Evolutionary conservation across 92 coral and sea anemone genomes (phyloP).

Genomic region (Heliopora coerulea): DNA sequence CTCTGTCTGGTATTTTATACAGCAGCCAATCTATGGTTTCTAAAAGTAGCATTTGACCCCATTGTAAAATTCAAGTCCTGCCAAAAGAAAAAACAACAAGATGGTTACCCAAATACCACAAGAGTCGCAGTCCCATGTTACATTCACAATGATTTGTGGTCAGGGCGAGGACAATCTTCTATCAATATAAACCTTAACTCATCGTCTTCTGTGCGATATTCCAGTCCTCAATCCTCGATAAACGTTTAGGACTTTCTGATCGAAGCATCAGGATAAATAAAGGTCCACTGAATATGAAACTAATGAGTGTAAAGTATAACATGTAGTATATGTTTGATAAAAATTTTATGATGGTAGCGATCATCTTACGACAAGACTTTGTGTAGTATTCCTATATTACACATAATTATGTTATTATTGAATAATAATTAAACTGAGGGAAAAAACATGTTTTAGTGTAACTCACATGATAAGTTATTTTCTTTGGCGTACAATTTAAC

Average conservation of each 20-base stretch:
- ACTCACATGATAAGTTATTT: too few species aligned
- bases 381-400: too few species aligned
- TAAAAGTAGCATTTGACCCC: conserved; percentile 62
- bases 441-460: too few species aligned
- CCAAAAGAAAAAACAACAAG: neutral
- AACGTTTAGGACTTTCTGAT: neutral
- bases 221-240: neutral
- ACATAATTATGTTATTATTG: too few species aligned
- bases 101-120: conserved; percentile 1
- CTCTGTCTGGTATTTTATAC: conserved; percentile 87
- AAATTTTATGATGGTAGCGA: too few species aligned
- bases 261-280: too few species aligned
- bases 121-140: neutral
- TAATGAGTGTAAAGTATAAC: too few species aligned
- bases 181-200: neutral
- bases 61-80: neutral
- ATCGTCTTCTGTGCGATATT: neutral
- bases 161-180: conserved; percentile 8
- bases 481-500: too few species aligned
- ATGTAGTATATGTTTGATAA: too few species aligned
- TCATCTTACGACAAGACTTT: too few species aligned
- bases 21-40: conserved; percentile 82
- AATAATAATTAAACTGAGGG: too few species aligned
- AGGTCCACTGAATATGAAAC: too few species aligned
- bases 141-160: conserved; percentile 36